A percentile compares a stretch with the other conserved stretches of the same genome.
Conservation (phyloP, 2,888 invertebrate genomes). For the Hetaerina titia region DNA sequence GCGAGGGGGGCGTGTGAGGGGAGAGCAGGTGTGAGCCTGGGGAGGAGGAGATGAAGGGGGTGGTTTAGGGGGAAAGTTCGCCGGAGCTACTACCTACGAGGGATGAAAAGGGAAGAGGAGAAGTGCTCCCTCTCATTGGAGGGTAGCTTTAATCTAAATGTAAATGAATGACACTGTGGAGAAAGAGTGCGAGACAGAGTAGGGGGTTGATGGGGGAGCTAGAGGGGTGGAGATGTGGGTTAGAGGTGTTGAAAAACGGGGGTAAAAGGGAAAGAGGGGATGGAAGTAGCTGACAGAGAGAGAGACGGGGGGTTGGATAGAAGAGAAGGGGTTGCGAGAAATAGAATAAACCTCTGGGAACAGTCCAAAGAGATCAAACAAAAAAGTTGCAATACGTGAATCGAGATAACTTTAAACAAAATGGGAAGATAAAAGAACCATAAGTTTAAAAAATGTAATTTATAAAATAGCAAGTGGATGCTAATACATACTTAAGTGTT, state of each 20-base stretch:
- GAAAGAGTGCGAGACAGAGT: neutral
- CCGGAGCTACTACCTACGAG: neutral
- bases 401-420: too few relatives aligned
- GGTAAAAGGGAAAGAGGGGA: neutral
- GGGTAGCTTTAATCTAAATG: slow-evolving; percentile 65
- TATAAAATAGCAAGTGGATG: too few relatives aligned
- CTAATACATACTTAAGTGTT: too few relatives aligned
- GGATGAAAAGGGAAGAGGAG: neutral
- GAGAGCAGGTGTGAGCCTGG: neutral
- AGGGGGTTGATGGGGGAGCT: neutral
- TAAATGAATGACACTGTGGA: slow-evolving; percentile 56
- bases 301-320: neutral
- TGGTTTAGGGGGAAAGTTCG: neutral
- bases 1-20: neutral
- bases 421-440: too few relatives aligned
- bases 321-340: neutral
- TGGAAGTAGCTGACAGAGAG: neutral
- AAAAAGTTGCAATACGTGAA: too few relatives aligned
- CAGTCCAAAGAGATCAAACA: too few relatives aligned
- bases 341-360: too few relatives aligned
- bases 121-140: slow-evolving; percentile 41
- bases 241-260: neutral
- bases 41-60: neutral
- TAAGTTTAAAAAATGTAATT: too few relatives aligned
- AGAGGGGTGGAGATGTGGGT: neutral